Conservation (phyloP, 1,140 invertebrate genomes). For the Zaprionus nigranus region DNA sequence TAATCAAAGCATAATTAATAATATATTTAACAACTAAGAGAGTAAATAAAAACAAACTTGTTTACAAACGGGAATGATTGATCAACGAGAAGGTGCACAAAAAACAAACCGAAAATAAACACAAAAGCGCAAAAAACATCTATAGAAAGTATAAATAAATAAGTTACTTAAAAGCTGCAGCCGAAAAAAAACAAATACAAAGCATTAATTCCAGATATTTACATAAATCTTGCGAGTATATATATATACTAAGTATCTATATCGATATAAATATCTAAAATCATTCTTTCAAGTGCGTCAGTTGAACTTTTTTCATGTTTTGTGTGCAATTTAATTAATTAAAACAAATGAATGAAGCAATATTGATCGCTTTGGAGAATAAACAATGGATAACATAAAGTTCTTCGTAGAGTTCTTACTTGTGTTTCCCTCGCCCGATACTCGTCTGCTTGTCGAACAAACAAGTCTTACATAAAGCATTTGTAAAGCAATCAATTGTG, state of each 20-base stretch:
- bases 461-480: slow-evolving; percentile 43
- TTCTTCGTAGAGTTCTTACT: neutral
- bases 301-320: slow-evolving; percentile 40
- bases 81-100: neutral
- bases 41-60: neutral
- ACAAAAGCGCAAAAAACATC: slow-evolving; percentile 37
- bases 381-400: neutral
- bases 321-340: slow-evolving; percentile 28
- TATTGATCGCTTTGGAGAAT: slow-evolving; percentile 12
- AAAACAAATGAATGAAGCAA: slow-evolving; percentile 35
- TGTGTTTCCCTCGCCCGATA: neutral
- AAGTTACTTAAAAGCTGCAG: slow-evolving; percentile 3
- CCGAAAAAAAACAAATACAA: slow-evolving; percentile 26
- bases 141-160: slow-evolving; percentile 59
- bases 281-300: slow-evolving; percentile 22
- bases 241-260: slow-evolving; percentile 15
- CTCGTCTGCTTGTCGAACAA: slow-evolving; percentile 14
- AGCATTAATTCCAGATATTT: slow-evolving; percentile 24
- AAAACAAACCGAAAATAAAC: neutral
- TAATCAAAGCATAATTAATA: slow-evolving; percentile 8
- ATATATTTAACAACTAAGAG: slow-evolving; percentile 12
- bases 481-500: slow-evolving; percentile 37
- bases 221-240: slow-evolving; percentile 11
- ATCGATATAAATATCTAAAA: slow-evolving; percentile 13
- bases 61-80: neutral